A percentile compares a stretch with the other conserved stretches of the same genome.
Evolutionary conservation across 64 coral and sea anemone species (phyloP).

Genomic region (Dendronephthya gigantea): DNA sequence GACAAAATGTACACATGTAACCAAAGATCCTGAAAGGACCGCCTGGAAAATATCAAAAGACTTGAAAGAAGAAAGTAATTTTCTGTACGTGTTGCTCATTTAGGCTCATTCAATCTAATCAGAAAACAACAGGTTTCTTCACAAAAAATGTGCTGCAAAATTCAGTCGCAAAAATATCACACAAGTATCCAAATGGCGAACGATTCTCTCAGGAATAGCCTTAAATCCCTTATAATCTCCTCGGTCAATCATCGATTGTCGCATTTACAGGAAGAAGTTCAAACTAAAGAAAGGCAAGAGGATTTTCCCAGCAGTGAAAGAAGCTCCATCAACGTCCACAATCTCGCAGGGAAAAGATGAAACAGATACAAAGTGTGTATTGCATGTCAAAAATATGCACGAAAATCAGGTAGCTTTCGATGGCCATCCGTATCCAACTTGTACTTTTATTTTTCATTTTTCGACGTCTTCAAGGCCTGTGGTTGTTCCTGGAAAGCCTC

Average conservation of each 20-base stretch:
- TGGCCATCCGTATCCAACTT: background rate
- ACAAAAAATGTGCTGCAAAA: too few species aligned
- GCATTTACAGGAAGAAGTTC: constrained; percentile 54
- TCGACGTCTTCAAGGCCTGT: background rate
- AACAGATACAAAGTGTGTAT: background rate
- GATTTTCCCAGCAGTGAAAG: constrained; percentile 47
- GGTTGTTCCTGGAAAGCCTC: constrained; percentile 45
- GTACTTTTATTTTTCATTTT: background rate
- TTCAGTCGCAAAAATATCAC: too few species aligned
- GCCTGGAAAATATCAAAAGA: constrained; percentile 63
- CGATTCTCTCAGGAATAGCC: too few species aligned
- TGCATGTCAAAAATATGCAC: background rate
- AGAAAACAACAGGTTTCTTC: too few species aligned
- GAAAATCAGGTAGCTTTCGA: too few species aligned
- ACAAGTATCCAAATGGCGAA: too few species aligned
- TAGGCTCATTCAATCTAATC: too few species aligned
- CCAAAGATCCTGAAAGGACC: constrained; percentile 64
- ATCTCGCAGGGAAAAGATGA: constrained; percentile 1
- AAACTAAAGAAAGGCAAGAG: constrained; percentile 68
- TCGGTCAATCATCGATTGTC: background rate
- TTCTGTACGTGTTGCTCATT: constrained; percentile 66
- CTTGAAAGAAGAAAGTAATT: constrained; percentile 56
- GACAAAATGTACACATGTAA: constrained; percentile 80
- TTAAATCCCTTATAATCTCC: too few species aligned
- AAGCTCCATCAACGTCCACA: background rate